Evolutionary conservation across 53 echinoderm and acorn worm genomes (phyloP).

Genomic region (Paracentrotus lividus): DNA sequence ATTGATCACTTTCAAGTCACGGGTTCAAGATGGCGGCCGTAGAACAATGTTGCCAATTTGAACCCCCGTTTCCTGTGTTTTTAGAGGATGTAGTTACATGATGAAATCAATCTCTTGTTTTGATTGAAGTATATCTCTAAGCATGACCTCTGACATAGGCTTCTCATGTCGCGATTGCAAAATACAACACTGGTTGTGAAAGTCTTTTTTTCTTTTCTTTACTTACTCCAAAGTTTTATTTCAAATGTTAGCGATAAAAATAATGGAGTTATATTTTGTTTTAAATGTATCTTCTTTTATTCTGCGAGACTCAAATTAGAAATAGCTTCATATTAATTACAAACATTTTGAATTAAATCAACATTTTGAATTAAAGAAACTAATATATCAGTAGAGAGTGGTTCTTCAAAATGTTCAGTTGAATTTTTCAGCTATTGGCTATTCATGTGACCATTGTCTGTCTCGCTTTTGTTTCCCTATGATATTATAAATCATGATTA

Average conservation of each 20-base stretch:
- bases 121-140: conserved; percentile 25
- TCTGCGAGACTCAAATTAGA: neutral
- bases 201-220: neutral
- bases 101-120: conserved; percentile 55
- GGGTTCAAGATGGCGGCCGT: neutral
- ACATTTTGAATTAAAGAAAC: neutral
- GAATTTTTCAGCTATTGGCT: no score
- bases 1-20: conserved; percentile 1
- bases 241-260: no score
- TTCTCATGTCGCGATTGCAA: conserved; percentile 4
- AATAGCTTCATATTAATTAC: no score
- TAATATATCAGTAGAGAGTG: neutral
- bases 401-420: no score
- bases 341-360: no score
- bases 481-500: no score
- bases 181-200: neutral
- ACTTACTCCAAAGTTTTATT: no score
- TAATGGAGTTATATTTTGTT: neutral
- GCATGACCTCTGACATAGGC: conserved; percentile 30
- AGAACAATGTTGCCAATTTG: conserved; percentile 50
- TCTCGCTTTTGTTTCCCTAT: no score
- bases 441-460: no score
- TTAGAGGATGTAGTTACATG: conserved; percentile 14
- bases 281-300: neutral
- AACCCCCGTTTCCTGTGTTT: conserved; percentile 50